Base-by-base conservation (phyloP, 2,113 vertebrate species). In the Coryphaenoides rupestris region DNA sequence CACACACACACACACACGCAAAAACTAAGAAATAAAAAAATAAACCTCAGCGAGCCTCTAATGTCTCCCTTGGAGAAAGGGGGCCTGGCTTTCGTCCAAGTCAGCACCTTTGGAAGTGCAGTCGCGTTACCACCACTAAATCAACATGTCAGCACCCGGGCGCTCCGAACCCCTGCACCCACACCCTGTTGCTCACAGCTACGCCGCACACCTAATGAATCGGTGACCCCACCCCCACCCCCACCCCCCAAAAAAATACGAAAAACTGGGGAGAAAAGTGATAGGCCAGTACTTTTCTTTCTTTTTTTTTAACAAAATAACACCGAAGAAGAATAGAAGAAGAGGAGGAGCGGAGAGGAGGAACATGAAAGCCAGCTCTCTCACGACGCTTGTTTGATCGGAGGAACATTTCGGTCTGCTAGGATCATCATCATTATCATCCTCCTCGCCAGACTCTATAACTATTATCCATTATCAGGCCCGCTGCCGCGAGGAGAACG, bases 71-170 rank as follows among this genome's bases (percentile, higher is more conserved):
- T 71, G 82, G 85, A 85, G 78, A 85, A 79, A 89, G 66, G 78
- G 83, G 80, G 77, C 72, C 88, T 91, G 89, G 88, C 82, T 86
- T 89, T 87, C 62, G 63, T 91, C 89, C 89, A 89, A 89, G 85
- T 89, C 86, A 87, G 87, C 89, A 91, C 88, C 87, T 91, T 89
- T 89, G 84, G 86, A 88, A 89, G 86, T 86, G 89, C 87, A 87
- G 84, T 91, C 79, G 82, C 82, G 88, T 90, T 90, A 90, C 87
- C 78, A 62, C 83, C 78, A 88, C 84, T 90, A 91, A 90, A 90
- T 91, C 88, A 90, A 90, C 89, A 89, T 91, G 89, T 91, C 90
- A 90, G 84, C 89, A 59, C 84, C 82, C 75, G 47, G 76, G 77
- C 78, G 80, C 74, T 79, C 79, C 85, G 84, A 89, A 88, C 85